Base-by-base conservation (phyloP, 2,797 vertebrate genomes). In the Enteromius unitaeniatus region DNA sequence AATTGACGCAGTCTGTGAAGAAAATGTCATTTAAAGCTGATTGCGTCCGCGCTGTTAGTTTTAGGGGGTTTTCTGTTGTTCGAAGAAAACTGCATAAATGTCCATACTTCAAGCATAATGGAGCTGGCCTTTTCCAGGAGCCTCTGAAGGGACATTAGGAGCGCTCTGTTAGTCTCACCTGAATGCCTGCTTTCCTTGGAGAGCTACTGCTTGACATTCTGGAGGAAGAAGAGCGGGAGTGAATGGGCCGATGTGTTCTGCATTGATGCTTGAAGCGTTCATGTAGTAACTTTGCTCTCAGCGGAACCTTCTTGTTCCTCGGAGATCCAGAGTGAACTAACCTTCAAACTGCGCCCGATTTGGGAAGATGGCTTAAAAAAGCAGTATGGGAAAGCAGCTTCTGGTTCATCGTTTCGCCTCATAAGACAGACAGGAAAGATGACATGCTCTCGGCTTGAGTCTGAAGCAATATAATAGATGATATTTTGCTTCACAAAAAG, bases 21-120 rank as follows among this genome's bases (percentile, higher is more conserved):
- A 86, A 87, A 70, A 85, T 49, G 80, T 81, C 87, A 83, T 78
- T 86, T 87, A 87, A 88, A 89, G 90, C 88, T 72, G 83, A 81
- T 85, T 55, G 3, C 21, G 34, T 51, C 10, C 10, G 17, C 65
- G 34, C 49, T 55, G 45, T 55, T 45, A 45, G 67, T 72, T 72
- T 67, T 19, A 51, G 62, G 6, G 49, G 60, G 53, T 19, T 11
- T 47, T 49, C 13, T 26, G 69, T 82, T 64, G 42, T 73, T 62
- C 23, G 26, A 72, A 53, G 81, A 45, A 75, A 65, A 65, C 58
- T 17, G 37, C 23, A n/a, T 45, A 72, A 62, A 31, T 68, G 47
- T 26, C 64, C 9, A 26, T 68, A 40, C 78, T 79, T 26, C 47
- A 49, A 11, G 55, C 13, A 23, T 49, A 72, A 73, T 73, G 34